Conservation (phyloP, 2,888 invertebrate species). For the Hirtodrosophila alboralis region DNA sequence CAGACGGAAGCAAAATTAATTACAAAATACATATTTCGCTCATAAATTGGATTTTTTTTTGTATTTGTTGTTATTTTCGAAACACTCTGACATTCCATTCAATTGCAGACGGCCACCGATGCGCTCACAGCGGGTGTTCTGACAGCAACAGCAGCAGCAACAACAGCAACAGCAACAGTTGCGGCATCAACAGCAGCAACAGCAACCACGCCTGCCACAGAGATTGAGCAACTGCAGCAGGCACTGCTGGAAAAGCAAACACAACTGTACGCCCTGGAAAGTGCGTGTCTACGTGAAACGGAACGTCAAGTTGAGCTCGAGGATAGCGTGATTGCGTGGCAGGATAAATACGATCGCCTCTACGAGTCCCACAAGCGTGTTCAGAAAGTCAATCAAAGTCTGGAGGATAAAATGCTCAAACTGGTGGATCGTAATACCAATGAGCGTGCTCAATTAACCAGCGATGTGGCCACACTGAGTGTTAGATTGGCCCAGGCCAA, state of each 20-base stretch:
- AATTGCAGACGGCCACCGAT: slow-evolving; percentile 59
- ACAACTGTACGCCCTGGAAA: slow-evolving; percentile 94
- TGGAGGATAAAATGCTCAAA: slow-evolving; percentile 96
- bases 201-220: slow-evolving; percentile 76
- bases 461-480: slow-evolving; percentile 93
- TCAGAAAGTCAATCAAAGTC: slow-evolving; percentile 96
- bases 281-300: slow-evolving; percentile 92
- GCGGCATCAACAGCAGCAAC: slow-evolving; percentile 5
- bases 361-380: slow-evolving; percentile 96
- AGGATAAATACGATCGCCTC: slow-evolving; percentile 96
- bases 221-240: slow-evolving; percentile 90
- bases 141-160: slow-evolving; percentile 28
- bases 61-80: slow-evolving; percentile 26
- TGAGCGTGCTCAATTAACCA: slow-evolving; percentile 93
- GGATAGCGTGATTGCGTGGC: slow-evolving; percentile 93
- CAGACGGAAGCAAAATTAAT: slow-evolving; percentile 69
- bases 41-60: slow-evolving; percentile 44
- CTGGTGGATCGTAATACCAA: slow-evolving; percentile 96
- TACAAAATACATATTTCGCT: slow-evolving; percentile 54
- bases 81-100: slow-evolving; percentile 33
- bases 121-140: slow-evolving; percentile 47
- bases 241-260: slow-evolving; percentile 91
- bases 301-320: slow-evolving; percentile 91
- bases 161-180: slow-evolving; percentile 24
- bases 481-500: slow-evolving; percentile 93